Base-by-base conservation (phyloP, 2,888 invertebrate species). In the Myopa testacea region DNA sequence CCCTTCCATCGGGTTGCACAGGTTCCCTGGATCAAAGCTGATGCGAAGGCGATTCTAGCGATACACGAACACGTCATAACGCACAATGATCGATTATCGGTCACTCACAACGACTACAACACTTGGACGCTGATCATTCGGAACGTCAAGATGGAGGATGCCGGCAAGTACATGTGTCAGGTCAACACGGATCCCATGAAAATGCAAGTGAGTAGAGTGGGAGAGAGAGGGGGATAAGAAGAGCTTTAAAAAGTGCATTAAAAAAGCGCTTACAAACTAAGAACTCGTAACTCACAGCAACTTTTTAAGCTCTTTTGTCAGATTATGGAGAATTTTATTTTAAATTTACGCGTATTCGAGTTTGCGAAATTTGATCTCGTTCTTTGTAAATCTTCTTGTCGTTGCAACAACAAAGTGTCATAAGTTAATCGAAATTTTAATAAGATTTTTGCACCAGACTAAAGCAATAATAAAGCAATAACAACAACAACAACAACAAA, bases 11-110 rank as follows among this genome's bases (percentile, higher is more conserved):
- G 34, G 60, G 67, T 69, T n/a, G 34, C 38, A 78, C 83, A 97
- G 96, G 96, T 97, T 87, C 96, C 96, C 84, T 97, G 96, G 96
- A 96, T 97, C 90, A 96, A 96, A 90, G 96, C 96, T 82, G 96
- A 96, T 91, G 96, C 96, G 83, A 96, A 96, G 91, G 96, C 96
- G 84, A 95, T 96, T 89, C 92, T 97, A 88, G 96, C 96, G 83
- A 96, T 96, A 89, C 96, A 97, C 90, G 96, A 96, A 89, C 95
- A 96, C 90, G 96, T 96, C 88, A 96, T 97, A 91, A 96, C 96
- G 85, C 96, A 96, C 92, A 96, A 96, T 91, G 95, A 94, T 84
- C 92, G 96, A 86, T 92, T 96, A 87, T 94, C 95, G 85, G 96
- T 96, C 86, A 96, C 95, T 81, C 96, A 96, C 92, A 96, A 95